Conservation (phyloP, 2,113 vertebrate species). For the Microcebus griseorufus region DNA sequence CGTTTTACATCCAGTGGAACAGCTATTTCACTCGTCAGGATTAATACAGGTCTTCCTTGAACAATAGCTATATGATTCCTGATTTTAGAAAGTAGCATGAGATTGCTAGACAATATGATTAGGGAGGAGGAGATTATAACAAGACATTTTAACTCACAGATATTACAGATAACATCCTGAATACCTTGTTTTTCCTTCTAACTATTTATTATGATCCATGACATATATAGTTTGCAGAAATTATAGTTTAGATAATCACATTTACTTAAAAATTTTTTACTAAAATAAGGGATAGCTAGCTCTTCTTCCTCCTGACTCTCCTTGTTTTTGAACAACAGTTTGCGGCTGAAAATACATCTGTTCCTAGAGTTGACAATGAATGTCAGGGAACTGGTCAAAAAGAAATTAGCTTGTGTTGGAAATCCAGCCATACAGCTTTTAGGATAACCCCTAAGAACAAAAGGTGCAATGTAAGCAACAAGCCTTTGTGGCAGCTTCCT, state of each 20-base stretch:
- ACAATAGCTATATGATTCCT: background rate
- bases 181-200: background rate
- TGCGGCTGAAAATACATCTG: background rate
- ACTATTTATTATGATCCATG: background rate
- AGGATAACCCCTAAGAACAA: too few species aligned
- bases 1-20: background rate
- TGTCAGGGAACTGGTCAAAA: background rate
- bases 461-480: rapidly evolving
- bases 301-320: background rate
- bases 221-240: background rate
- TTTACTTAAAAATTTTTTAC: background rate
- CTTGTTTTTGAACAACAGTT: background rate
- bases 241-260: background rate
- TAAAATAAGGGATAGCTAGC: background rate
- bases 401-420: rapidly evolving
- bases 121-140: background rate
- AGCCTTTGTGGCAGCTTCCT: rapidly evolving
- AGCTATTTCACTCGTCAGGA: background rate
- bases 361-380: background rate
- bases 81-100: background rate
- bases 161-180: background rate
- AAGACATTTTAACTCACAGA: background rate
- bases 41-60: background rate
- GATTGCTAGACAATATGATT: background rate
- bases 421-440: rapidly evolving